phyloP scores from a whole-genome alignment of 1,140 invertebrate species.

The Rhyacophila brunnea region DNA sequence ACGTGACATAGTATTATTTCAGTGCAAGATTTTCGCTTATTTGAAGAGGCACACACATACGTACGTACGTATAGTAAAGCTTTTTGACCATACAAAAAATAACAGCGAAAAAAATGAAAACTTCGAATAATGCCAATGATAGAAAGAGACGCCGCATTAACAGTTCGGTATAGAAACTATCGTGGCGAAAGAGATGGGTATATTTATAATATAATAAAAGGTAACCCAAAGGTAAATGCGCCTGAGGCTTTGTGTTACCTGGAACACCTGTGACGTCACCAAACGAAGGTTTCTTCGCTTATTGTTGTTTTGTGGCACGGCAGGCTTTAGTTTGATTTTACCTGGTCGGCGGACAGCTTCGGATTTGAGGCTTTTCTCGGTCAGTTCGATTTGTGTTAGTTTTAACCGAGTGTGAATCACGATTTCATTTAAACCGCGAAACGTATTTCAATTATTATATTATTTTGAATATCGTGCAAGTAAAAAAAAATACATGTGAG shows the following conservation, averaged over 20 bases:
- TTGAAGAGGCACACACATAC: too few relatives aligned
- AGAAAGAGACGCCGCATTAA: too few relatives aligned
- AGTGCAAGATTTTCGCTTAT: too few relatives aligned
- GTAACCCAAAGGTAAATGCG: conserved; percentile 13
- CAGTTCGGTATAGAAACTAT: too few relatives aligned
- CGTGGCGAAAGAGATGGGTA: not conserved
- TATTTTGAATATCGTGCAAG: too few relatives aligned
- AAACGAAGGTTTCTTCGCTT: not conserved
- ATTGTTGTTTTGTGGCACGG: conserved; percentile 1
- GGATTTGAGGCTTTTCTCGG: not conserved
- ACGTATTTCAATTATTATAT: too few relatives aligned
- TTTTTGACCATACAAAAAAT: too few relatives aligned
- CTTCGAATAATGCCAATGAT: not conserved
- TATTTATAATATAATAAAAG: conserved; percentile 6
- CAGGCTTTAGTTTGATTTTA: conserved; percentile 21
- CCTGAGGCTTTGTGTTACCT: conserved; percentile 20
- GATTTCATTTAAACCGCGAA: too few relatives aligned
- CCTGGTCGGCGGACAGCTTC: conserved; percentile 8
- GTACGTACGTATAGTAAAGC: too few relatives aligned
- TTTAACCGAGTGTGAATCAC: not conserved
- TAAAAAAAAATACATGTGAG: too few relatives aligned
- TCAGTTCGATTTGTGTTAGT: not conserved
- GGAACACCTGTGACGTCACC: conserved; percentile 25
- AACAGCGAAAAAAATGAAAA: too few relatives aligned
- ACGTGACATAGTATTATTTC: too few relatives aligned